phyloP scores from a whole-genome alignment of 2,888 invertebrate genomes.

The Nomada fabriciana region DNA sequence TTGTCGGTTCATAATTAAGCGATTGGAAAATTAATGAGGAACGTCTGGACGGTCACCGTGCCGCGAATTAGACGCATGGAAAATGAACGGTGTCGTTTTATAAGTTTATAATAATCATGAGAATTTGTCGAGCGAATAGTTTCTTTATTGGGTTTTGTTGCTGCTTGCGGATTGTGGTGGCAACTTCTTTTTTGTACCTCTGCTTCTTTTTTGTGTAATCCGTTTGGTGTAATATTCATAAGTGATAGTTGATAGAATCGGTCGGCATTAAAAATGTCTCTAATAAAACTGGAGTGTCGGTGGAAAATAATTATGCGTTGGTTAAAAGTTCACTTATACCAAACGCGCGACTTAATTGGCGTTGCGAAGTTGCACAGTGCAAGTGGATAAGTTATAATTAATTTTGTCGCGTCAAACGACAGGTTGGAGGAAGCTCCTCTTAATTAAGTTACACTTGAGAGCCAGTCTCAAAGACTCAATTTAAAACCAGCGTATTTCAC shows the following conservation, averaged over 20 bases:
- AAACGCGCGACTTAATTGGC: too few relatives aligned
- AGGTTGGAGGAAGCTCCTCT: background rate
- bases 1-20: constrained; percentile 54
- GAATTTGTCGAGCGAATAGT: background rate
- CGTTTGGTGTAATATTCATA: background rate
- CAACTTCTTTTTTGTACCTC: too few relatives aligned
- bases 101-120: constrained; percentile 30
- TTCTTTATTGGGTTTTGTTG: too few relatives aligned
- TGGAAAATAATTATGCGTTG: too few relatives aligned
- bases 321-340: too few relatives aligned
- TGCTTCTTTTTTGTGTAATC: too few relatives aligned
- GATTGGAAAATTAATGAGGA: constrained; percentile 50
- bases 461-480: background rate
- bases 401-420: background rate
- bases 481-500: background rate
- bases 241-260: background rate
- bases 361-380: too few relatives aligned
- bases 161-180: too few relatives aligned
- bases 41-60: background rate
- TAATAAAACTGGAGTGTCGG: too few relatives aligned
- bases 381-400: background rate
- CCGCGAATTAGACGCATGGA: too few relatives aligned
- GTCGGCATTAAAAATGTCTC: background rate
- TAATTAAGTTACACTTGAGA: background rate
- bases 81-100: constrained; percentile 22